These are phyloP conservation scores for Chironomus riparius DNA, from an alignment of 2,888 invertebrate species.

Conservation along the genomic window DNA sequence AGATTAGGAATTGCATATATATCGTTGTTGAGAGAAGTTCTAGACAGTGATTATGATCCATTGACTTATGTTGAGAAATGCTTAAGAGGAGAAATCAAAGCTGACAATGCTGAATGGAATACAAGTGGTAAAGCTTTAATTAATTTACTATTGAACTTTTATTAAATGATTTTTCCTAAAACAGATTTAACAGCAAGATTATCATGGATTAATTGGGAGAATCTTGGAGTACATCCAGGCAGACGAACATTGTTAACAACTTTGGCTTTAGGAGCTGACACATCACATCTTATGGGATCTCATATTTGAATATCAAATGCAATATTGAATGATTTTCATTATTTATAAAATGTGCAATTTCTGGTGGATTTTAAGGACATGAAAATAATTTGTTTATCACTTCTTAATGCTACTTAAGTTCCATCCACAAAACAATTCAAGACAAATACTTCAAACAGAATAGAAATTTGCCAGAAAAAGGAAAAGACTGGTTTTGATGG, in stretches of 20 bases:
- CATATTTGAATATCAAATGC: neutral
- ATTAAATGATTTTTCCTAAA: constrained; percentile 30
- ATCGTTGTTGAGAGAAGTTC: constrained; percentile 79
- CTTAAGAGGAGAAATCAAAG: constrained; percentile 79
- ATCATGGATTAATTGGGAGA: constrained; percentile 99
- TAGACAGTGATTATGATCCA: constrained; percentile 83
- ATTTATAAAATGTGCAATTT: constrained; percentile 6
- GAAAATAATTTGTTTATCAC: constrained; percentile 6
- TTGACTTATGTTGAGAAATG: constrained; percentile 89
- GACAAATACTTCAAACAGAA: neutral
- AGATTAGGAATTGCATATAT: constrained; percentile 96
- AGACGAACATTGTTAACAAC: constrained; percentile 74
- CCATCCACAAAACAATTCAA: too few relatives aligned
- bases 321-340: neutral
- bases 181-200: constrained; percentile 90
- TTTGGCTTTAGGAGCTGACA: constrained; percentile 9
- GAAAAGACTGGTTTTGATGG: neutral
- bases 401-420: neutral
- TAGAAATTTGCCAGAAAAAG: neutral
- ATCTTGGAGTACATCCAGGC: constrained; percentile 87
- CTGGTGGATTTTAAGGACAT: neutral
- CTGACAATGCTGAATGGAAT: constrained; percentile 87
- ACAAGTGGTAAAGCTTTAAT: constrained; percentile 71
- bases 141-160: constrained; percentile 4
- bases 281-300: constrained; percentile 8